Evolutionary conservation across 1,140 invertebrate genomes (phyloP).

Genomic region (Acromyrmex echinatior): DNA sequence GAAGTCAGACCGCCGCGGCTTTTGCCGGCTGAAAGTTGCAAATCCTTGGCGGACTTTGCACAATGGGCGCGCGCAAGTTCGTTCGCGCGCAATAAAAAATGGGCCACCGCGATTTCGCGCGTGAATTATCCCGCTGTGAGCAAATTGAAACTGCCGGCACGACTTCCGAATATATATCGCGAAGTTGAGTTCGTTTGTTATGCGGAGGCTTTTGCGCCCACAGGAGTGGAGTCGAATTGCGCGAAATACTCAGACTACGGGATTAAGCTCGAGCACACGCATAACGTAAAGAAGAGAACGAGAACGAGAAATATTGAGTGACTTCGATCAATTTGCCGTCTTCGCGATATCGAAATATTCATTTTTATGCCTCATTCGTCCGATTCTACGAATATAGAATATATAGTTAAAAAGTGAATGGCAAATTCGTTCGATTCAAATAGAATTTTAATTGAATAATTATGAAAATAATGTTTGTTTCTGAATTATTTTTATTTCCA

Average conservation of each 20-base stretch:
- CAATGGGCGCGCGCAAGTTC: conserved; percentile 50
- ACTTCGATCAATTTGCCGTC: conserved; percentile 23
- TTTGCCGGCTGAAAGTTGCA: conserved; percentile 58
- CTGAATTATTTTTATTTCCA: not conserved
- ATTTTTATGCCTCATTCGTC: not conserved
- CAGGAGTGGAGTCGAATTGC: conserved; percentile 6
- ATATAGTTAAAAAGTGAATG: not conserved
- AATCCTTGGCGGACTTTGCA: conserved; percentile 62
- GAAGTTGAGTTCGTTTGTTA: conserved; percentile 61
- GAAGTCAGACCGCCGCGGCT: conserved; percentile 50
- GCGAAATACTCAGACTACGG: conserved; percentile 40
- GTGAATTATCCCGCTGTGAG: conserved; percentile 60
- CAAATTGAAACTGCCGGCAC: conserved; percentile 62
- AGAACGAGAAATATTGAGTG: conserved; percentile 2
- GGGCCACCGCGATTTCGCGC: conserved; percentile 60
- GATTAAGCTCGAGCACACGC: conserved; percentile 27
- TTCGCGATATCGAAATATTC: conserved; percentile 15
- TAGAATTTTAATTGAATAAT: conserved; percentile 38
- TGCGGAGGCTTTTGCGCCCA: not conserved
- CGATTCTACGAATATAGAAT: not conserved
- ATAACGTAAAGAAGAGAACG: not conserved
- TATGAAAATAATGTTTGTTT: not conserved
- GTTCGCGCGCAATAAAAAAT: conserved; percentile 59
- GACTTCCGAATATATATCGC: conserved; percentile 61
- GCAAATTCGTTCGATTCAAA: not conserved